A percentile compares a stretch with the other conserved stretches of the same genome.
These are phyloP conservation scores for Eulemur rubriventer DNA, from an alignment of 2,797 vertebrate genomes.

Conservation along the genomic window DNA sequence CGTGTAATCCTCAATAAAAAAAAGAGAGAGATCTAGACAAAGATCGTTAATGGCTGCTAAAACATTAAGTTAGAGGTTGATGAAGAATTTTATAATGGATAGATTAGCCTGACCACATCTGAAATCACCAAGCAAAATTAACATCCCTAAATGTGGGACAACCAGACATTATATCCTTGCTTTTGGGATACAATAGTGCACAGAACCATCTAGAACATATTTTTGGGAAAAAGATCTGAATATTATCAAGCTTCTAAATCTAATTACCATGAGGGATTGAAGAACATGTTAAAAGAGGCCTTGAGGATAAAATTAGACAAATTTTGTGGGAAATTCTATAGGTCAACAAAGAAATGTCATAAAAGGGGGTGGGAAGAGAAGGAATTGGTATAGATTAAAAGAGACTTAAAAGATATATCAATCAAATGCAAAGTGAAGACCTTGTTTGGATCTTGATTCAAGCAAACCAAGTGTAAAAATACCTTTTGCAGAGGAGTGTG, in stretches of 20 bases:
- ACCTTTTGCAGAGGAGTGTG: background rate
- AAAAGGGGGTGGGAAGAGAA: background rate
- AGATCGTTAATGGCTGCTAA: background rate
- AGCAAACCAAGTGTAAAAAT: background rate
- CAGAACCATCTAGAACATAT: background rate
- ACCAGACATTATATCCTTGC: background rate
- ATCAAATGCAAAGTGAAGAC: background rate
- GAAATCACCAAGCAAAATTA: background rate
- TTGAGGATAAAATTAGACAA: background rate
- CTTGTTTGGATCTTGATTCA: background rate
- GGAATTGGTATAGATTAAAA: background rate
- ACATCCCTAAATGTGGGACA: background rate
- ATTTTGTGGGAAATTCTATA: background rate
- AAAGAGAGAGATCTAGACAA: conserved; percentile 25
- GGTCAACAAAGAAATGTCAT: background rate
- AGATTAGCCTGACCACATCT: background rate
- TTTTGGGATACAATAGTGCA: background rate
- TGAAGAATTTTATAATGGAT: background rate
- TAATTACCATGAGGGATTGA: background rate
- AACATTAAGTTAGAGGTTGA: background rate
- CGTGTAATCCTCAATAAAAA: background rate
- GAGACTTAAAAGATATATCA: background rate
- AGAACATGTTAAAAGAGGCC: background rate
- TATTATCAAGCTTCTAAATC: background rate
- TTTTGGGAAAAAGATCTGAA: background rate